These are phyloP conservation scores for Mythimna lalbum DNA, from an alignment of 2,888 invertebrate species.

Conservation along the genomic window DNA sequence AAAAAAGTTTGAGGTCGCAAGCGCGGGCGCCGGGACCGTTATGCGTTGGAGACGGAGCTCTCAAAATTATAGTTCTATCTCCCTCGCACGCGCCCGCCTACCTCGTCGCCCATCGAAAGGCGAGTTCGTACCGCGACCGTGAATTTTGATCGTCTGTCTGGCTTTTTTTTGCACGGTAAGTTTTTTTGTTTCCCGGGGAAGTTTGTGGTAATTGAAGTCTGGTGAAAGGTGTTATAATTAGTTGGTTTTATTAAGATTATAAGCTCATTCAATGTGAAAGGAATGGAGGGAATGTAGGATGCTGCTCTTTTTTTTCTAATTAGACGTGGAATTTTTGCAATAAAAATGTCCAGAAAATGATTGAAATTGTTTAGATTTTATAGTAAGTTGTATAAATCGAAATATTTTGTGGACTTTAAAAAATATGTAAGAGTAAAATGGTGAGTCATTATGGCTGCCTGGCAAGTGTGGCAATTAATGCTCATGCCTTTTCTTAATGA, in stretches of 20 bases:
- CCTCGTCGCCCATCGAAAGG: conserved; percentile 79
- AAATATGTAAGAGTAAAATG: background rate
- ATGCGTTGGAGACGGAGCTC: conserved; percentile 67
- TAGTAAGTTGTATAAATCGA: background rate
- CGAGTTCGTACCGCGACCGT: conserved; percentile 70
- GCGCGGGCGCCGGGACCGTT: conserved; percentile 83
- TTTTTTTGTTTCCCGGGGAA: conserved; percentile 43
- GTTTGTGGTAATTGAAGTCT: conserved; percentile 42
- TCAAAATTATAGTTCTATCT: conserved; percentile 67
- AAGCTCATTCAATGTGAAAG: conserved; percentile 4
- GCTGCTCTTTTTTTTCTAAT: background rate
- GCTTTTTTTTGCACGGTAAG: conserved; percentile 45
- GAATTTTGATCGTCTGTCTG: conserved; percentile 80
- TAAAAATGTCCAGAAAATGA: background rate
- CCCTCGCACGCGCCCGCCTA: conserved; percentile 82
- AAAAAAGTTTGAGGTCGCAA: conserved; percentile 78
- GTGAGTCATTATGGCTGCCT: background rate
- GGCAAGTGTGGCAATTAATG: background rate
- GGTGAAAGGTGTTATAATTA: conserved; percentile 50
- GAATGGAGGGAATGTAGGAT: conserved; percentile 10
- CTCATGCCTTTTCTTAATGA: background rate
- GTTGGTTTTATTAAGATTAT: conserved; percentile 23
- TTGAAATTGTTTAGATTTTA: background rate
- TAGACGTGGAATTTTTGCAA: background rate
- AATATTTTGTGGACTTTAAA: background rate